Evolutionary conservation across 2,888 invertebrate species (phyloP).

Genomic region (Maniola hyperantus): DNA sequence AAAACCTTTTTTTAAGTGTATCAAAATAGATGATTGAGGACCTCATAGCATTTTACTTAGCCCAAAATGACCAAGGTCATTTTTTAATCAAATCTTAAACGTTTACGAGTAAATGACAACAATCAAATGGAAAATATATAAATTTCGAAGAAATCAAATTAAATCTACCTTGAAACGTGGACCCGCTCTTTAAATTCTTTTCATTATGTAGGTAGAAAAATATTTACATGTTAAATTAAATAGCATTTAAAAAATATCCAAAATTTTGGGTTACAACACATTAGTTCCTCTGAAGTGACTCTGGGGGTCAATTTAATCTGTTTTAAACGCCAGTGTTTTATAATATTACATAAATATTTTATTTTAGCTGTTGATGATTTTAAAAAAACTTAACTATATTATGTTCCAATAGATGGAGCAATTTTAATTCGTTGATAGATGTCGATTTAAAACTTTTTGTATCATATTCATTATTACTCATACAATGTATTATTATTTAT

Average conservation of each 20-base stretch:
- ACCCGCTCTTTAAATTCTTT: conserved; percentile 2
- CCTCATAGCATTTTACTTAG: background rate
- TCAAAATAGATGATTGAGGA: background rate
- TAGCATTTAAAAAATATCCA: background rate
- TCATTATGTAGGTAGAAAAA: background rate
- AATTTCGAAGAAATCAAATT: background rate
- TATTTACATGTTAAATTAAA: background rate
- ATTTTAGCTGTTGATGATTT: background rate
- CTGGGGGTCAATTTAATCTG: background rate
- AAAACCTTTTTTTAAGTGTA: background rate
- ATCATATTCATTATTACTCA: background rate
- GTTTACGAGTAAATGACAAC: background rate
- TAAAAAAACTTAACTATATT: background rate
- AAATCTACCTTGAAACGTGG: conserved; percentile 10
- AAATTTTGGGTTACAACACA: background rate
- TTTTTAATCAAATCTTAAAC: background rate
- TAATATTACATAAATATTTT: background rate
- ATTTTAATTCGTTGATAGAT: background rate
- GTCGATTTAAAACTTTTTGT: background rate
- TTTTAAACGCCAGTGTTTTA: background rate
- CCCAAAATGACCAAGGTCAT: background rate
- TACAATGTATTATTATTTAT: background rate
- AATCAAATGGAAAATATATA: background rate
- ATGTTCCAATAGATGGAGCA: background rate
- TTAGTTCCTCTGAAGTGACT: too few relatives aligned